phyloP scores from a whole-genome alignment of 2,888 invertebrate species.

The Polydrusus tereticollis region DNA sequence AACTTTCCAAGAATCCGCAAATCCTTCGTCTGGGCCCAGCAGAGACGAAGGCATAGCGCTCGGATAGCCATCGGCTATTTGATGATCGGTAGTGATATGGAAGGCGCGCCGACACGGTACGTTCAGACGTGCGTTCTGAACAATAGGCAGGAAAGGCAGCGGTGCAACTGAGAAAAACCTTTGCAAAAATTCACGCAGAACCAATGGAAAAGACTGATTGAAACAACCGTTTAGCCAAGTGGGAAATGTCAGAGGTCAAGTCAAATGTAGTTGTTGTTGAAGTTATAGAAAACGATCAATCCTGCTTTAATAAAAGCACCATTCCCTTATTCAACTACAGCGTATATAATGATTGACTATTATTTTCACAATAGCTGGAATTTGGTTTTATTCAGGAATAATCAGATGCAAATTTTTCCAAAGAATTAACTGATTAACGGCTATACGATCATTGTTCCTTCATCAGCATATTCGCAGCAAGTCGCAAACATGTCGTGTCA shows the following conservation, averaged over 20 bases:
- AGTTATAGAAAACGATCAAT: too few species aligned
- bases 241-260: neutral
- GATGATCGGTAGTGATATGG: constrained; percentile 34
- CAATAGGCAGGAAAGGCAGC: constrained; percentile 21
- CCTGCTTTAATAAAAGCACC: too few species aligned
- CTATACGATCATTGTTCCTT: too few species aligned
- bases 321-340: too few species aligned
- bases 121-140: constrained; percentile 15
- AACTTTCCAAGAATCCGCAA: constrained; percentile 16
- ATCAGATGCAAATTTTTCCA: too few species aligned
- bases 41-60: constrained; percentile 21
- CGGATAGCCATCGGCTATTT: constrained; percentile 34
- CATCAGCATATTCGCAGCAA: too few species aligned
- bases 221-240: constrained; percentile 29
- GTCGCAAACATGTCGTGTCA: too few species aligned
- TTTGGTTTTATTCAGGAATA: too few species aligned
- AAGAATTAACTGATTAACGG: too few species aligned
- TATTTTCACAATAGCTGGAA: too few species aligned
- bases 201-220: constrained; percentile 33
- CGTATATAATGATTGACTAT: too few species aligned
- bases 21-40: neutral
- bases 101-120: constrained; percentile 34
- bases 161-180: neutral
- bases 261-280: too few species aligned
- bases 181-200: constrained; percentile 1